Percentiles rank a stretch among this genome's conserved stretches.
Conservation (phyloP, 2,797 vertebrate species). For the Brachyalestes nurse region DNA sequence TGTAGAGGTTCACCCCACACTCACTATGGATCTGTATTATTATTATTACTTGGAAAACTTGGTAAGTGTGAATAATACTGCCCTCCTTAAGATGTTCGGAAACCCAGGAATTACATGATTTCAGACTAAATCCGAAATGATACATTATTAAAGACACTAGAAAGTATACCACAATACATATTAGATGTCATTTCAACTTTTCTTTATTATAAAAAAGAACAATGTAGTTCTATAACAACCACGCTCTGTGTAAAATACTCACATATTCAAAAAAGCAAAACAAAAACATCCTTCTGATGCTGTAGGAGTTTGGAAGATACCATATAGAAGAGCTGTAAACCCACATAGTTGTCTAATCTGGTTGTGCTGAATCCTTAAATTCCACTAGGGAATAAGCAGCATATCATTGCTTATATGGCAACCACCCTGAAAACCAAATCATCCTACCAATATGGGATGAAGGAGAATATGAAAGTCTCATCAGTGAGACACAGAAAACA, state of each 20-base stretch:
- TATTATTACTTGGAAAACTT: neutral
- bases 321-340: constrained; percentile 16
- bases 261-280: constrained; percentile 57
- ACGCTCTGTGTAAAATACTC: constrained; percentile 68
- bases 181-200: constrained; percentile 25
- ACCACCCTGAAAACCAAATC: too few species aligned
- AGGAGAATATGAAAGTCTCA: too few species aligned
- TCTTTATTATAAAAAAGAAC: constrained; percentile 77
- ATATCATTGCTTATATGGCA: too few species aligned
- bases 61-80: neutral
- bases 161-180: too few species aligned
- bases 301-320: constrained; percentile 18
- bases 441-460: too few species aligned
- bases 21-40: too few species aligned
- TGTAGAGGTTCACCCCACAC: too few species aligned
- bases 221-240: constrained; percentile 66
- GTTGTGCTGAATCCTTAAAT: neutral
- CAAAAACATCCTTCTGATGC: neutral
- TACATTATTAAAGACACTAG: too few species aligned
- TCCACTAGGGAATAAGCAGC: too few species aligned
- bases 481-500: neutral
- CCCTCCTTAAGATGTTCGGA: neutral
- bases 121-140: neutral
- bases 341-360: neutral
- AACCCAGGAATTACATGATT: neutral